A percentile compares a stretch with the other conserved stretches of the same genome.
Conservation (phyloP, 2,113 vertebrate species). For the Trichechus manatus region DNA sequence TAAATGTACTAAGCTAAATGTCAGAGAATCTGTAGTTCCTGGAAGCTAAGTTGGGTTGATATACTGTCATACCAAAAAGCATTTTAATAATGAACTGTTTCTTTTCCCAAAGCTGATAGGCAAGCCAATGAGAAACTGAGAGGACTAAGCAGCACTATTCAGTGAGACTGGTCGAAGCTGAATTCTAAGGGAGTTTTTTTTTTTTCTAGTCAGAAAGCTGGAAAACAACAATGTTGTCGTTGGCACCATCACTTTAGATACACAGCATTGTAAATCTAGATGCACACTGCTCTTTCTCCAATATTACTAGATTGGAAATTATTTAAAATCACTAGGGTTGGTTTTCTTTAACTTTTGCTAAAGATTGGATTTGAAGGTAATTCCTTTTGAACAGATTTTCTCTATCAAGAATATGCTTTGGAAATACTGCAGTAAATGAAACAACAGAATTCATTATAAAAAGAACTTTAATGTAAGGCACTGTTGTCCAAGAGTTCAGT, state of each 20-base stretch:
- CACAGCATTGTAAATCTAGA: background rate
- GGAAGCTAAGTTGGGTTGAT: background rate
- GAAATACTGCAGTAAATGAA: background rate
- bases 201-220: background rate
- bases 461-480: slow-evolving; percentile 81
- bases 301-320: background rate
- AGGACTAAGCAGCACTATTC: background rate
- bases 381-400: background rate
- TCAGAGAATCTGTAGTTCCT: background rate
- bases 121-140: background rate
- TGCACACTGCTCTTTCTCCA: background rate
- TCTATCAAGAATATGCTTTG: background rate
- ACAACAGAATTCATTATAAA: slow-evolving; percentile 38
- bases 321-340: background rate
- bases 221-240: too few species aligned
- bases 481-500: slow-evolving; percentile 57
- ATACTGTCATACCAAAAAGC: background rate
- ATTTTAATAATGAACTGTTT: background rate
- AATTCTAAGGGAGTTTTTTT: background rate
- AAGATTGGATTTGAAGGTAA: background rate
- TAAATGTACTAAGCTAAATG: background rate
- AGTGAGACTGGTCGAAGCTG: background rate
- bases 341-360: slow-evolving; percentile 19
- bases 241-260: too few species aligned
- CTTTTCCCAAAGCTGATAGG: background rate